Conservation (phyloP, 1,140 invertebrate species). For the Lutraria rhynchaena region DNA sequence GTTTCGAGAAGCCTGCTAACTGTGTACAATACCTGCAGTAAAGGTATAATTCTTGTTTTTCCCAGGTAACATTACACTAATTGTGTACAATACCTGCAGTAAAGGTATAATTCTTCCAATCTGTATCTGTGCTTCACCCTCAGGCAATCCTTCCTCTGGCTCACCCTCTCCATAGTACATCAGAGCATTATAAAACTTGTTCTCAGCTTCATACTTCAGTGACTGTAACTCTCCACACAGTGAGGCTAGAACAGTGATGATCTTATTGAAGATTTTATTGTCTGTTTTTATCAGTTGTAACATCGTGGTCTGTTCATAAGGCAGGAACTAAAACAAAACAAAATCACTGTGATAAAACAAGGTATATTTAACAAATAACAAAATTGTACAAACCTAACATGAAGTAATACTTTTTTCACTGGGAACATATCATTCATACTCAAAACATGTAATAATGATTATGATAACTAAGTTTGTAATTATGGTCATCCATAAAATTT, state of each 20-base stretch:
- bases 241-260: slow-evolving; percentile 90
- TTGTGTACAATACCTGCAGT: slow-evolving; percentile 83
- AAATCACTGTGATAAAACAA: too few relatives aligned
- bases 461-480: too few relatives aligned
- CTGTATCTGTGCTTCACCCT: slow-evolving; percentile 83
- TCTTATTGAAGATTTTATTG: slow-evolving; percentile 91
- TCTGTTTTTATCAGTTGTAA: slow-evolving; percentile 90
- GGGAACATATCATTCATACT: too few relatives aligned
- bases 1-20: too few relatives aligned
- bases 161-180: slow-evolving; percentile 87
- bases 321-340: slow-evolving; percentile 81
- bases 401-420: too few relatives aligned
- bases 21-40: slow-evolving; percentile 83
- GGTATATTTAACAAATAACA: too few relatives aligned
- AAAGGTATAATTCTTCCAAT: slow-evolving; percentile 84
- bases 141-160: slow-evolving; percentile 77
- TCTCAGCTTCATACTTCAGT: slow-evolving; percentile 87
- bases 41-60: slow-evolving; percentile 83
- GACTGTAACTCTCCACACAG: slow-evolving; percentile 89
- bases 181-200: slow-evolving; percentile 86
- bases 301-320: slow-evolving; percentile 86
- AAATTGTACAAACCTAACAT: too few relatives aligned
- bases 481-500: too few relatives aligned
- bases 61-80: too few relatives aligned
- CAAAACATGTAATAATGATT: too few relatives aligned